A percentile compares a stretch with the other conserved stretches of the same genome.
Conservation (phyloP, 1,140 invertebrate species). For the Drosophila quadrilineata region DNA sequence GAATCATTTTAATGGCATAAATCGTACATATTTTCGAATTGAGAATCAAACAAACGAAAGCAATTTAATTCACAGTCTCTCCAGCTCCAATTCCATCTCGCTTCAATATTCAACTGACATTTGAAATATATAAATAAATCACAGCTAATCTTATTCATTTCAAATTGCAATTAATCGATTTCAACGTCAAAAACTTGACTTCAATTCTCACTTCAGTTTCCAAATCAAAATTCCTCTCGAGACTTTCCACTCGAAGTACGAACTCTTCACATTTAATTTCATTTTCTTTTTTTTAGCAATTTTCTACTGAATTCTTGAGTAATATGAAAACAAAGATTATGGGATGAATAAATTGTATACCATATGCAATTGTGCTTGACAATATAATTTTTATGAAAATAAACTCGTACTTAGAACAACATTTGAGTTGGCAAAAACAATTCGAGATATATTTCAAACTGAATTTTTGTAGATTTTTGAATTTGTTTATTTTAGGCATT, state of each 20-base stretch:
- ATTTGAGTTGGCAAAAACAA: slow-evolving; percentile 5
- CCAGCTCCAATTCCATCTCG: too few relatives aligned
- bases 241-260: too few relatives aligned
- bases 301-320: neutral
- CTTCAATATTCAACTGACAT: slow-evolving; percentile 8
- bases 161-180: neutral
- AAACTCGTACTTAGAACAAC: neutral
- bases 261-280: neutral
- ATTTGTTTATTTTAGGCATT: neutral
- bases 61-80: slow-evolving; percentile 31
- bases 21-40: slow-evolving; percentile 12
- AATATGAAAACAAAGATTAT: neutral
- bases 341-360: too few relatives aligned
- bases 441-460: slow-evolving; percentile 1
- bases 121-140: slow-evolving; percentile 1
- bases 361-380: slow-evolving; percentile 59
- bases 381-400: slow-evolving; percentile 64
- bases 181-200: neutral
- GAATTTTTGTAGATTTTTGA: neutral
- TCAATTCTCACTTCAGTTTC: neutral
- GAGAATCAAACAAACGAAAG: slow-evolving; percentile 24
- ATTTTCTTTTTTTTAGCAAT: neutral
- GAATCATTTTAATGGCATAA: slow-evolving; percentile 5
- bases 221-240: neutral
- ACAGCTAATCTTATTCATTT: neutral